phyloP scores from a whole-genome alignment of 2,888 invertebrate species.

The Acronicta psi region DNA sequence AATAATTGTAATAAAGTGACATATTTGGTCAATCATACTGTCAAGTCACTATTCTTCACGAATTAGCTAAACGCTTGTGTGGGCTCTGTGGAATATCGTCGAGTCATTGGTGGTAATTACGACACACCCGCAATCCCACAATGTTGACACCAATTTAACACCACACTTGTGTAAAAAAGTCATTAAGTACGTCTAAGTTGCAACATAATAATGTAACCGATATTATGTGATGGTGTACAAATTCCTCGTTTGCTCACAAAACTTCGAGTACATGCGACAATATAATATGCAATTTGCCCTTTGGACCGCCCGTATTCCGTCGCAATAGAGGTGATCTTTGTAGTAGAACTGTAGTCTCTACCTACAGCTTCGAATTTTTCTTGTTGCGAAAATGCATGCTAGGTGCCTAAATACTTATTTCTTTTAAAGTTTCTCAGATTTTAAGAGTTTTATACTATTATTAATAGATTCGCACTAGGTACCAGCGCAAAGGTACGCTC shows the following conservation, averaged over 20 bases:
- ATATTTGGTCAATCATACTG: constrained; percentile 17
- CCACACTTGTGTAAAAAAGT: constrained; percentile 56
- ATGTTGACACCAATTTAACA: constrained; percentile 64
- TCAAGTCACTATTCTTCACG: constrained; percentile 46
- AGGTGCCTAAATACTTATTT: too few species aligned
- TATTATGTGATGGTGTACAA: constrained; percentile 51
- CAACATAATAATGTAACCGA: constrained; percentile 46
- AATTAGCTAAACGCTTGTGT: constrained; percentile 53
- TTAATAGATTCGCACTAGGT: too few species aligned
- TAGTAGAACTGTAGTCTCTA: too few species aligned
- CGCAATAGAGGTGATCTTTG: too few species aligned
- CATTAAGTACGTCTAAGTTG: constrained; percentile 39
- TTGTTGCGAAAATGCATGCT: too few species aligned
- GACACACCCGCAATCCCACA: constrained; percentile 37
- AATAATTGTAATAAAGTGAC: constrained; percentile 20
- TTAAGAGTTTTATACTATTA: too few species aligned
- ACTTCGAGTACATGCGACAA: too few species aligned
- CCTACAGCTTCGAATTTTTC: too few species aligned
- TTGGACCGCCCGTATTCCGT: too few species aligned
- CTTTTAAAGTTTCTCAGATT: too few species aligned
- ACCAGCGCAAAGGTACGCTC: too few species aligned
- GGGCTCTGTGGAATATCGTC: constrained; percentile 59
- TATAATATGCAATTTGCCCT: too few species aligned
- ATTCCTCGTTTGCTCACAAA: constrained; percentile 20
- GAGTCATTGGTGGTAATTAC: constrained; percentile 56